Evolutionary conservation across 1,140 invertebrate genomes (phyloP).

Genomic region (Bombus sibiricus): DNA sequence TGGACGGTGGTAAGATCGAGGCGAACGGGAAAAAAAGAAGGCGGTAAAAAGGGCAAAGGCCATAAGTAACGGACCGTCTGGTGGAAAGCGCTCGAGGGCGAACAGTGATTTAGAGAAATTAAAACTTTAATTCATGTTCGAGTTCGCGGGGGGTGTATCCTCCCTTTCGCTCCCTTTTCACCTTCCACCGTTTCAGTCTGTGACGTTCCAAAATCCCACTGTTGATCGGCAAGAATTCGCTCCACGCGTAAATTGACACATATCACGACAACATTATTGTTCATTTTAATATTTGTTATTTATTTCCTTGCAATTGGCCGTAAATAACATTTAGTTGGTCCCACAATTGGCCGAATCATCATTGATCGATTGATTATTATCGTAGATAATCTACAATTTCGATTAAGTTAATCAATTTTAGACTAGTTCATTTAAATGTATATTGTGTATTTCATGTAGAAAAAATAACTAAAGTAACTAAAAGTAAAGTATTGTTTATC

Average conservation of each 20-base stretch:
- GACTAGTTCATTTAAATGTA: not conserved
- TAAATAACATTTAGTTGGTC: too few relatives aligned
- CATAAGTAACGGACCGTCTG: conserved; percentile 82
- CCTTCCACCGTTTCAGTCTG: conserved; percentile 40
- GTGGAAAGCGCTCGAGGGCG: conserved; percentile 79
- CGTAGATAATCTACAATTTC: not conserved
- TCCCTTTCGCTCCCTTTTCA: conserved; percentile 39
- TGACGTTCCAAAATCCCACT: conserved; percentile 51
- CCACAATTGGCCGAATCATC: too few relatives aligned
- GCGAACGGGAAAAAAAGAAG: conserved; percentile 71
- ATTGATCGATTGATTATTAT: not conserved
- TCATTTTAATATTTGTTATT: conserved; percentile 73
- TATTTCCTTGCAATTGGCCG: not conserved
- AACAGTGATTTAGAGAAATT: conserved; percentile 83
- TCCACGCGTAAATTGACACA: conserved; percentile 75
- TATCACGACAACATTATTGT: conserved; percentile 64
- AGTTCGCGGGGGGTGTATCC: conserved; percentile 70
- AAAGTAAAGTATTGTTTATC: too few relatives aligned
- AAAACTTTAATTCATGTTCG: conserved; percentile 84
- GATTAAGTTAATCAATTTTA: not conserved
- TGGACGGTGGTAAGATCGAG: conserved; percentile 67
- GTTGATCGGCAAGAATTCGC: conserved; percentile 65
- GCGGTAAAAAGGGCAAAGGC: conserved; percentile 79
- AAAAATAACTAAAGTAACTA: too few relatives aligned
- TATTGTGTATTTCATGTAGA: not conserved